Base-by-base conservation (phyloP, 1,140 invertebrate species). In the Lepidotrigona ventralis region DNA sequence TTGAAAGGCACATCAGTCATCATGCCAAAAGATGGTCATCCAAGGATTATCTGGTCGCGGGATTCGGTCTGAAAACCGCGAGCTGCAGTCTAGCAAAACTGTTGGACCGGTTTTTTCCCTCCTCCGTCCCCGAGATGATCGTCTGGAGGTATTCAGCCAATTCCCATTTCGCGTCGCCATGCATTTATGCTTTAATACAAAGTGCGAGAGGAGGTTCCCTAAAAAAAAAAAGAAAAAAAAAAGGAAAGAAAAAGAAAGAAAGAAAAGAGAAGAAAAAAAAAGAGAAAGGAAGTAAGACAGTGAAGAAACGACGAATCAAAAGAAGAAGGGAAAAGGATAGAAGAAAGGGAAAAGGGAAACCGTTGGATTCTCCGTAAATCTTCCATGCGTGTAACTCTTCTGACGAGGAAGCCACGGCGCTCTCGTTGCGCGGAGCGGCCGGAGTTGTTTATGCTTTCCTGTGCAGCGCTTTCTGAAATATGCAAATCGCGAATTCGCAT, bases 391-490 rank as follows among this genome's bases (percentile, higher is more conserved):
- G 90, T 91, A 92, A 92, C 90, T 92, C 91, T 90, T 92, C 91
- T 92, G 88, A 88, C 90, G 88, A 91, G 90, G 91, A 91, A 91
- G 87, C 88, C 88, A 85, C 85, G 82, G 69, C 71, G 79, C 87
- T 89, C 86, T 88, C 87, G 84, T 89, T 84, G 88, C 81, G 56
- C 71, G 12, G 81, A 88, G 78, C 68, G 75, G 17, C 56, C 77
- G 81, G 91, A 91, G 90, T 93, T 93, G 91, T 93, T 93, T 93
- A 93, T 93, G 92, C 89, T 93, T 93, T 93, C 92, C 92, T 92
- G 91, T 90, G 90, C 88, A 90, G 86, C 88, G 90, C 90, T 93
- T 91, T 92, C 91, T 92, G 90, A 91, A 92, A 93, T 92, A 93
- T 93, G 92, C 92, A 92, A 93, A 93, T 93, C 91, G 88, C 89